Conservation (phyloP, 1,140 invertebrate genomes). For the Ganaspis sp. region DNA sequence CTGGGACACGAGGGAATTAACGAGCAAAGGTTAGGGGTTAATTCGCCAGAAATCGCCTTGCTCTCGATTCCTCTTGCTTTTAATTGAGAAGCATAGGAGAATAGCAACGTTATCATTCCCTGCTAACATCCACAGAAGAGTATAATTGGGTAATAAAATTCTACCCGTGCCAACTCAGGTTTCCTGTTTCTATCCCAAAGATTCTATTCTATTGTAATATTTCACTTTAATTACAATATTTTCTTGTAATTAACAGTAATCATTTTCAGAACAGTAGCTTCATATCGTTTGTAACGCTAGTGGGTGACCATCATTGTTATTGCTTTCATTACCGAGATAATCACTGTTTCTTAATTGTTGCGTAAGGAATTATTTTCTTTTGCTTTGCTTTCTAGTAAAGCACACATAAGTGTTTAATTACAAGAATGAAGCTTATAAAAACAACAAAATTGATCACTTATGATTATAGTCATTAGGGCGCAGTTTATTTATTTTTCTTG, state of each 20-base stretch:
- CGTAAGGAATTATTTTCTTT: no score
- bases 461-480: not conserved
- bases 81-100: conserved; percentile 25
- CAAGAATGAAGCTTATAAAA: no score
- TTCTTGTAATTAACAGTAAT: not conserved
- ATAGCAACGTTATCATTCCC: conserved; percentile 16
- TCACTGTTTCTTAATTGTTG: no score
- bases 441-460: no score
- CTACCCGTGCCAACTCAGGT: not conserved
- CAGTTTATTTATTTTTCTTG: not conserved
- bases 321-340: no score
- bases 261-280: not conserved
- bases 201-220: not conserved
- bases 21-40: conserved; percentile 18
- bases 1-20: not conserved
- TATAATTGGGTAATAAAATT: conserved; percentile 9
- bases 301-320: not conserved
- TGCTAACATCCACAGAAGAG: not conserved
- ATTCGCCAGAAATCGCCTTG: conserved; percentile 16
- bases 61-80: conserved; percentile 1
- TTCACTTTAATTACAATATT: not conserved
- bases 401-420: no score
- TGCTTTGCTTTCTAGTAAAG: no score
- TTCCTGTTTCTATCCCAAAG: not conserved
- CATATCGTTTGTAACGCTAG: not conserved